Conservation (phyloP, 2,113 vertebrate species). For the Perca fluviatilis region DNA sequence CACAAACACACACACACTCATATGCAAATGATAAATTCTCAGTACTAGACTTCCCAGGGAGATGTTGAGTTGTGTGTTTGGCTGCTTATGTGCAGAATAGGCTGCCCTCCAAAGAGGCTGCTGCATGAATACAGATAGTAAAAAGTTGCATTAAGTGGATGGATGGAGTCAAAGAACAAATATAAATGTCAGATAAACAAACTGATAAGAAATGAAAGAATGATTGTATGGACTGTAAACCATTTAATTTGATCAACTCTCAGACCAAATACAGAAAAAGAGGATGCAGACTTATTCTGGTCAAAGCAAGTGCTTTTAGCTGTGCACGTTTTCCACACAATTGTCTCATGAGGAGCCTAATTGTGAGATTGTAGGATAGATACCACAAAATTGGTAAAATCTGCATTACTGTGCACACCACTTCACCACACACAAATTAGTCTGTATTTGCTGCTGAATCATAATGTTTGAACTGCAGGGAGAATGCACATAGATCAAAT, state of each 20-base stretch:
- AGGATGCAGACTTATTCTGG: constrained; percentile 26
- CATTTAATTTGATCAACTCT: constrained; percentile 58
- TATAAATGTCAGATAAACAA: constrained; percentile 75
- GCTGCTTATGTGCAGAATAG: constrained; percentile 54
- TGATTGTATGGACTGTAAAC: constrained; percentile 63
- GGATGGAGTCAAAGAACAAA: constrained; percentile 68
- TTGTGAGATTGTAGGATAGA: constrained; percentile 35
- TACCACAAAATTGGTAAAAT: constrained; percentile 36
- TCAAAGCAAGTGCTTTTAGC: constrained; percentile 6
- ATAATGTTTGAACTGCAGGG: constrained; percentile 1
- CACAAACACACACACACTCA: neutral
- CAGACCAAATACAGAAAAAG: constrained; percentile 13
- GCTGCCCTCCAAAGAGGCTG: constrained; percentile 60
- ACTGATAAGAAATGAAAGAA: constrained; percentile 56
- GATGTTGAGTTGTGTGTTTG: constrained; percentile 46
- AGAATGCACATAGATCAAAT: neutral
- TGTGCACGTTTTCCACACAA: constrained; percentile 16
- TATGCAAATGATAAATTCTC: constrained; percentile 29
- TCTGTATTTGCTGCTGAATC: constrained; percentile 13
- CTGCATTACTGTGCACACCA: constrained; percentile 7
- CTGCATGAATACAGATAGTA: constrained; percentile 69
- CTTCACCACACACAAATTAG: constrained; percentile 37
- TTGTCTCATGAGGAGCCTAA: constrained; percentile 24
- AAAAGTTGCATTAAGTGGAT: constrained; percentile 69
- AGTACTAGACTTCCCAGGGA: constrained; percentile 46